A percentile compares a stretch with the other conserved stretches of the same genome.
These are phyloP conservation scores for Stenolophus ochropezus DNA, from an alignment of 2,888 invertebrate genomes.

Conservation along the genomic window DNA sequence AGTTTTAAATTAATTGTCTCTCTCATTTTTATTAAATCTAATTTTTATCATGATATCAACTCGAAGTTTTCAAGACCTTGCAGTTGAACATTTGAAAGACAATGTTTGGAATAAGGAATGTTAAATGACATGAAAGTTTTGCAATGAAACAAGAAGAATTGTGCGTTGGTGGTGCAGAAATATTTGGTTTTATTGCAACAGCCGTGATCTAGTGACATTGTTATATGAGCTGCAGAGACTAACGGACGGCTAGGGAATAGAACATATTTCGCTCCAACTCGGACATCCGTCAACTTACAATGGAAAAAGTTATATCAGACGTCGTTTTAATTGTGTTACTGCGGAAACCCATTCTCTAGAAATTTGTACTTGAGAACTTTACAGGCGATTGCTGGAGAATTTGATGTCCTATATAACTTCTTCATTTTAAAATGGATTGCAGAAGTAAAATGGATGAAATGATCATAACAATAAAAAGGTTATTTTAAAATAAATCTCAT, in stretches of 20 bases:
- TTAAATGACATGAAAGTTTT: neutral
- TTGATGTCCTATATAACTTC: neutral
- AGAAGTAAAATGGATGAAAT: neutral
- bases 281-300: constrained; percentile 16
- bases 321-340: constrained; percentile 19
- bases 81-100: no score
- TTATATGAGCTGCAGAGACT: constrained; percentile 17
- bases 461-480: neutral
- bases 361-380: neutral
- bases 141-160: neutral
- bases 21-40: no score
- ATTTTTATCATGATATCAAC: no score
- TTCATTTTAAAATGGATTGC: neutral
- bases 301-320: constrained; percentile 20
- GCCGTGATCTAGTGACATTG: neutral
- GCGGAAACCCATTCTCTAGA: neutral
- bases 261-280: constrained; percentile 3
- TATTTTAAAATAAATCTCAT: no score
- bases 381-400: neutral
- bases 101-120: no score
- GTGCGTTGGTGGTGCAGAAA: neutral
- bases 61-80: no score
- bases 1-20: no score
- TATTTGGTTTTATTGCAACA: neutral
- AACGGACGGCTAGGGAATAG: neutral